Percentiles rank a stretch among this genome's conserved stretches.
Evolutionary conservation across 2,888 invertebrate species (phyloP).

Genomic region (Heliconius charithonia): DNA sequence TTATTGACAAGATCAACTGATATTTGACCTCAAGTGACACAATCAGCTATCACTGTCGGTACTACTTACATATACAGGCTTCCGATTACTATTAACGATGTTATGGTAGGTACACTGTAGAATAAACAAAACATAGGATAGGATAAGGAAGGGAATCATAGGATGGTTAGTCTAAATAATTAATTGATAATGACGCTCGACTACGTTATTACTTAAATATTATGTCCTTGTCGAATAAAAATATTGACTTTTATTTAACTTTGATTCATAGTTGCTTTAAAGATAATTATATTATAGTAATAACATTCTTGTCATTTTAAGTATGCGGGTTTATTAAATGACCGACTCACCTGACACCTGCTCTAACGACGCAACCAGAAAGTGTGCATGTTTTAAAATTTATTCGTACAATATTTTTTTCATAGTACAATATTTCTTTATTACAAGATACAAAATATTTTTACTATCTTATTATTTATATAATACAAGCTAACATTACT

Average conservation of each 20-base stretch:
- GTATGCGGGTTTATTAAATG: conserved; percentile 41
- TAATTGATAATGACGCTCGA: background rate
- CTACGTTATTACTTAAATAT: background rate
- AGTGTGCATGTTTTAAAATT: background rate
- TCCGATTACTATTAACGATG: background rate
- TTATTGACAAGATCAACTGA: background rate
- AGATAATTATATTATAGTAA: background rate
- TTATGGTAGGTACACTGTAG: background rate
- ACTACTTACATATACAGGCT: background rate
- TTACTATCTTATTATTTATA: background rate
- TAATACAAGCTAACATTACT: background rate
- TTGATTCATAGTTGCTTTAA: background rate
- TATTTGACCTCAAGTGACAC: conserved; percentile 9
- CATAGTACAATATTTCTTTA: background rate
- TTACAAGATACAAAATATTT: background rate
- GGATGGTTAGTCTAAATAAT: background rate
- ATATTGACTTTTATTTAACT: background rate
- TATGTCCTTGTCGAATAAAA: background rate
- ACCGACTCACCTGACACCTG: conserved; percentile 41
- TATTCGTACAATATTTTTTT: background rate
- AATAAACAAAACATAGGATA: too few relatives aligned
- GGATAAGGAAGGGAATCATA: too few relatives aligned
- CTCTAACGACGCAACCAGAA: conserved; percentile 36
- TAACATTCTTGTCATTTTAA: conserved; percentile 36
- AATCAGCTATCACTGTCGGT: conserved; percentile 2